These are phyloP conservation scores for Pectinophora gossypiella DNA, from an alignment of 1,140 invertebrate species.

Conservation along the genomic window DNA sequence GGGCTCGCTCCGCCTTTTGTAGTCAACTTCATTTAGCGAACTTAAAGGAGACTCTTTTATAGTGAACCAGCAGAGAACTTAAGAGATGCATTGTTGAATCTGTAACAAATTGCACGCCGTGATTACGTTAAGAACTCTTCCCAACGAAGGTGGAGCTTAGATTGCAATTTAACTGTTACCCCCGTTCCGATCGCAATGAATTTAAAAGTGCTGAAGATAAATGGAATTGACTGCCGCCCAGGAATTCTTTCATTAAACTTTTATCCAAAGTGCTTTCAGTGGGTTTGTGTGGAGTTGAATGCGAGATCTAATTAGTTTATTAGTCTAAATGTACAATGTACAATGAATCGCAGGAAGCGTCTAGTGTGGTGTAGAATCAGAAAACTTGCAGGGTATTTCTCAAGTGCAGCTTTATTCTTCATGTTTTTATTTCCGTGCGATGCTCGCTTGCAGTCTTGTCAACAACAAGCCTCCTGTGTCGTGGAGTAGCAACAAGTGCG, in stretches of 20 bases:
- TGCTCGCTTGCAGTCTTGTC: slow-evolving; percentile 27
- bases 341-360: not conserved
- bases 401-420: not conserved
- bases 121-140: slow-evolving; percentile 57
- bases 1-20: slow-evolving; percentile 60
- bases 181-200: slow-evolving; percentile 18
- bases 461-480: slow-evolving; percentile 21
- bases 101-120: slow-evolving; percentile 67
- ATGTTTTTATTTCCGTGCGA: slow-evolving; percentile 9
- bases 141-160: slow-evolving; percentile 25
- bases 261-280: slow-evolving; percentile 9
- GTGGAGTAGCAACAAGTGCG: slow-evolving; percentile 42
- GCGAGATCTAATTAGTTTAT: not conserved
- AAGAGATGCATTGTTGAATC: slow-evolving; percentile 70
- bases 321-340: not conserved
- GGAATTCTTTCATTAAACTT: slow-evolving; percentile 18
- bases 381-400: too few relatives aligned
- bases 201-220: slow-evolving; percentile 21
- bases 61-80: slow-evolving; percentile 54
- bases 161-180: slow-evolving; percentile 46
- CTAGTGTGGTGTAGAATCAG: not conserved
- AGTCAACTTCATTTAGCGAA: slow-evolving; percentile 71
- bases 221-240: slow-evolving; percentile 5
- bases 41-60: slow-evolving; percentile 65
- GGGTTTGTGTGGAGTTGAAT: not conserved